Evolutionary conservation across 2,113 vertebrate species (phyloP).

Genomic region (Pygathrix nemaeus): DNA sequence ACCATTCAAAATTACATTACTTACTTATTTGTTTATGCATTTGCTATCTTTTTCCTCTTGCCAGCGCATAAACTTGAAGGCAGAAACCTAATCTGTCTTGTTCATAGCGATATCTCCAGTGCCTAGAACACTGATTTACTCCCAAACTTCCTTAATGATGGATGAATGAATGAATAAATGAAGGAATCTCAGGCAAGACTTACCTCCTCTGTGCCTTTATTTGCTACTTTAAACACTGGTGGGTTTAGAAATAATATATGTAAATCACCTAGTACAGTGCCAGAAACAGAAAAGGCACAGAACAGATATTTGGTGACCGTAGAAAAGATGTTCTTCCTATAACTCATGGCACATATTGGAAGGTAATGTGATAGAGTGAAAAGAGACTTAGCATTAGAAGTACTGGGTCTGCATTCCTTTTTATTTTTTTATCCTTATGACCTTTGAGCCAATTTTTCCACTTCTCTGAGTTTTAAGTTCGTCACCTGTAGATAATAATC

Average conservation of each 20-base stretch:
- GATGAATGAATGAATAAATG: not conserved
- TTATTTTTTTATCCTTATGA: not conserved
- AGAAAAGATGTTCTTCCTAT: not conserved
- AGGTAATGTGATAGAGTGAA: not conserved
- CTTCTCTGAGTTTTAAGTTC: not conserved
- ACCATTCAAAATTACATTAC: not conserved
- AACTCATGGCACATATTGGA: not conserved
- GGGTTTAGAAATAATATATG: not conserved
- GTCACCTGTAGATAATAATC: not conserved
- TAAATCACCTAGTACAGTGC: not conserved
- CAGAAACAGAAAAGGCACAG: not conserved
- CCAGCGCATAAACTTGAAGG: not conserved
- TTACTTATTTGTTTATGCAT: not conserved
- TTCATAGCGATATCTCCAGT: not conserved
- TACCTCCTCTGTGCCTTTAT: not conserved
- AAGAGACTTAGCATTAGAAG: not conserved
- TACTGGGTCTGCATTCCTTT: not conserved
- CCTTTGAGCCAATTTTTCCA: not conserved
- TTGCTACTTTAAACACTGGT: not conserved
- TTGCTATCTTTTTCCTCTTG: not conserved
- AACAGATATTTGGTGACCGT: not conserved
- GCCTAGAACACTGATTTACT: not conserved
- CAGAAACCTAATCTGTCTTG: not conserved
- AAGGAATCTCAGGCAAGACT: not conserved
- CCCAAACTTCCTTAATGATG: not conserved